These are phyloP conservation scores for Parasteatoda tepidariorum DNA, from an alignment of 1,140 invertebrate genomes.

Conservation along the genomic window DNA sequence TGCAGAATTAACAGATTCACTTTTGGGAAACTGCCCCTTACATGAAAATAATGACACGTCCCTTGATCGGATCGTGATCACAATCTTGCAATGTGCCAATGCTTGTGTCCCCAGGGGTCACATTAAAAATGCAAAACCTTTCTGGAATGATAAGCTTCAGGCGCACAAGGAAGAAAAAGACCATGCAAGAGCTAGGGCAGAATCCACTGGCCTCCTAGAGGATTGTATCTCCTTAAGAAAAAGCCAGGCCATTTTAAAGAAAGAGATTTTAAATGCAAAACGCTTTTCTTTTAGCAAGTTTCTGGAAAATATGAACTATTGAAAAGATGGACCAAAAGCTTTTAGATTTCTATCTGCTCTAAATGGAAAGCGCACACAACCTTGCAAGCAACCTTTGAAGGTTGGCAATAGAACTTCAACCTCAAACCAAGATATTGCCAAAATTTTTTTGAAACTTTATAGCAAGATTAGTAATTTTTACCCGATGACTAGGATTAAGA, in stretches of 20 bases:
- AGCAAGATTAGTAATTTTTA: not conserved
- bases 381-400: not conserved
- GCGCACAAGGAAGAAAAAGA: not conserved
- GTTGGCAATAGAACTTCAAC: not conserved
- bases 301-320: too few species aligned
- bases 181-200: not conserved
- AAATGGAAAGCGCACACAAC: not conserved
- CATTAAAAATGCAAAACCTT: slow-evolving; percentile 6
- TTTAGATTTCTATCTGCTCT: not conserved
- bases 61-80: not conserved
- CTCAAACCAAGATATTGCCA: not conserved
- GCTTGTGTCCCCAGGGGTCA: not conserved
- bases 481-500: not conserved
- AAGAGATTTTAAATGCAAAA: not conserved
- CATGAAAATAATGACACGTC: not conserved
- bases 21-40: not conserved
- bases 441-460: not conserved
- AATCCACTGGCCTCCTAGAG: not conserved
- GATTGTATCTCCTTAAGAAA: not conserved
- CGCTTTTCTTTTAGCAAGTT: not conserved
- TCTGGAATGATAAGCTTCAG: not conserved
- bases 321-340: not conserved
- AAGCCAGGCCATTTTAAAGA: not conserved
- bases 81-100: not conserved
- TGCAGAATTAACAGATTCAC: not conserved